Base-by-base conservation (phyloP, 2,113 vertebrate species). In the Rhinolophus sinicus region DNA sequence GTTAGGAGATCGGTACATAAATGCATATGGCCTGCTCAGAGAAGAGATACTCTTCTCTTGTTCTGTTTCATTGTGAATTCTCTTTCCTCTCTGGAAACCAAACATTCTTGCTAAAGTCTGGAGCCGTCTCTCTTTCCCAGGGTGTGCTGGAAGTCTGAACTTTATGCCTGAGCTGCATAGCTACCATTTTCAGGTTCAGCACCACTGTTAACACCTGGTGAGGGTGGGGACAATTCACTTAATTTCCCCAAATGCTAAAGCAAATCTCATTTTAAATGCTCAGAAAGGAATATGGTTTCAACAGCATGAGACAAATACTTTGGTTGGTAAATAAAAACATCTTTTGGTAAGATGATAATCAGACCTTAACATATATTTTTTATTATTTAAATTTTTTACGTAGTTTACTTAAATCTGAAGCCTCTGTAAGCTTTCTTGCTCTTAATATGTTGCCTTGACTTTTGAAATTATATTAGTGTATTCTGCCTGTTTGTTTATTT, bases 301-400 rank as follows among this genome's bases (percentile, higher is more conserved):
- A 44, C 33, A 76, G 58, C 5, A 9, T 4, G 15, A 65, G 21
- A 28, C 21, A 88, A n/a, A 16, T 38, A 64, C 26, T 90, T 54
- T 76, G 40, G 14, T 12, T 88, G 40, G 24, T 47, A 70, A 86
- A 58, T 75, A 11, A 65, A 94, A 94, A 33, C n/a, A 52, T 73
- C 54, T 3, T 88, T 65, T 60, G 15, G 1, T 81, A 58, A 82
- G n/a, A n/a, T 69, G 14, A 82, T 93, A 75, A 81, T 70, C 38
- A 93, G 22, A 89, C 3, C 19, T 82, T 60, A 52, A 13, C 54
- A 18, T 84, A 38, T 14, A 6, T 76, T 89, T 90, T 91, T 67
- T 21, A 64, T 38, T 52, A 70, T 69, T 97, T 93, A 84, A 93
- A 56, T 22, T 64, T 70, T 92, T 65, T 24, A 24, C 1, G 26